These are phyloP conservation scores for Magallana nippona DNA, from an alignment of 2,888 invertebrate species.

Conservation along the genomic window DNA sequence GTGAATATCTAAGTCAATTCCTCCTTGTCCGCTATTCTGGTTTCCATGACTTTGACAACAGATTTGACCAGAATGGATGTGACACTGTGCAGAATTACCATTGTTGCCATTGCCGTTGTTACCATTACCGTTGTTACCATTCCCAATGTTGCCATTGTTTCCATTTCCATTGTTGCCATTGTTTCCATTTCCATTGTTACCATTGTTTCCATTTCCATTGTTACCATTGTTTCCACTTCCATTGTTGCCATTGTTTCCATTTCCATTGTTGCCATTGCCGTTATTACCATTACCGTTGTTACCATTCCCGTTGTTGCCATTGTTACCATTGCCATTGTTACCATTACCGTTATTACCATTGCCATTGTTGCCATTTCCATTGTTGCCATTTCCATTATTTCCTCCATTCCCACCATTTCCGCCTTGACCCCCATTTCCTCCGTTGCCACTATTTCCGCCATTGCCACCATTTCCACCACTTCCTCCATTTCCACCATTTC, in stretches of 20 bases:
- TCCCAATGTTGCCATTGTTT: not conserved
- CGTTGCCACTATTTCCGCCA: not conserved
- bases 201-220: not conserved
- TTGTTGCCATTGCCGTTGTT: not conserved
- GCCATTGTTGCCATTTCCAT: not conserved
- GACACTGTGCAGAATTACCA: slow-evolving; percentile 38
- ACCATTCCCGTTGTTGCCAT: not conserved
- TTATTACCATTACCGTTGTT: not conserved
- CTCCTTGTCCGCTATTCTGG: slow-evolving; percentile 39
- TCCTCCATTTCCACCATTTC: slow-evolving; percentile 13
- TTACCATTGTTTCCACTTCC: not conserved
- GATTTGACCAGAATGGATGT: slow-evolving; percentile 48
- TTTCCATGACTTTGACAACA: slow-evolving; percentile 57
- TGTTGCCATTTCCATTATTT: not conserved
- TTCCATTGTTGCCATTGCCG: not conserved
- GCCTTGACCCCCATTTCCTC: not conserved
- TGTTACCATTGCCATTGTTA: not conserved
- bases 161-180: not conserved
- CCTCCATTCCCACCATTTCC: slow-evolving; percentile 14
- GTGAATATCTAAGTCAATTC: slow-evolving; percentile 58
- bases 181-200: not conserved
- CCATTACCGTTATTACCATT: not conserved
- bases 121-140: not conserved
- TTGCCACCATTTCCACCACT: not conserved
- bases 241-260: not conserved